Evolutionary conservation across 1,140 invertebrate genomes (phyloP).

Genomic region (Apis cerana): DNA sequence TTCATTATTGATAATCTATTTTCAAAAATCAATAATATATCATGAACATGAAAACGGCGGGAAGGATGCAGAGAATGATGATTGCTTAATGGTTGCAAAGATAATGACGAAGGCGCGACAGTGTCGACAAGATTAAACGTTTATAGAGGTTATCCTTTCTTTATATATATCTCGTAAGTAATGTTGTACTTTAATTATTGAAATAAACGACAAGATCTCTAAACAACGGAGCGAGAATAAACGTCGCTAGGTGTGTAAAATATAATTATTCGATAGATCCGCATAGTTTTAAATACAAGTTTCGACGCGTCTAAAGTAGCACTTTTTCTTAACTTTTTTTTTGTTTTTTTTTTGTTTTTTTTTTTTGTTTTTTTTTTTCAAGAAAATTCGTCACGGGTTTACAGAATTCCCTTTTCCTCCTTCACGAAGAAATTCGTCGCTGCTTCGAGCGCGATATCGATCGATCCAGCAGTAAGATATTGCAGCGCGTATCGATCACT

Average conservation of each 20-base stretch:
- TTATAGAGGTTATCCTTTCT: conserved; percentile 30
- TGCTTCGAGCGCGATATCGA: background rate
- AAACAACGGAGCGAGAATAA: conserved; percentile 29
- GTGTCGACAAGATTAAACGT: conserved; percentile 44
- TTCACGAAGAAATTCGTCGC: background rate
- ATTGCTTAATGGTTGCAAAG: conserved; percentile 24
- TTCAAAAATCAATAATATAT: background rate
- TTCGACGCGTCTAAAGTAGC: conserved; percentile 28
- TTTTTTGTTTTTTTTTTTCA: background rate
- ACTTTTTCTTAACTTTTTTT: conserved; percentile 2
- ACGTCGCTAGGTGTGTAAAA: conserved; percentile 47
- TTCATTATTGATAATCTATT: background rate
- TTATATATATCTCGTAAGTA: conserved; percentile 33
- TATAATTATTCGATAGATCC: conserved; percentile 46
- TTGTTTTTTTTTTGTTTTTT: background rate
- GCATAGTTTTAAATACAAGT: conserved; percentile 40
- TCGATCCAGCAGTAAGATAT: conserved; percentile 26
- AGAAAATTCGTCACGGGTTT: conserved; percentile 16
- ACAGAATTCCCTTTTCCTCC: background rate
- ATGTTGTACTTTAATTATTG: conserved; percentile 47
- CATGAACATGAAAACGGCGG: conserved; percentile 20
- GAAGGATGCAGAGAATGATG: conserved; percentile 11
- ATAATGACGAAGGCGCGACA: conserved; percentile 38
- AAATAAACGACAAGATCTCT: conserved; percentile 49
- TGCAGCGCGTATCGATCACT: conserved; percentile 14